These are phyloP conservation scores for Dryobota labecula DNA, from an alignment of 2,888 invertebrate species.

Conservation along the genomic window DNA sequence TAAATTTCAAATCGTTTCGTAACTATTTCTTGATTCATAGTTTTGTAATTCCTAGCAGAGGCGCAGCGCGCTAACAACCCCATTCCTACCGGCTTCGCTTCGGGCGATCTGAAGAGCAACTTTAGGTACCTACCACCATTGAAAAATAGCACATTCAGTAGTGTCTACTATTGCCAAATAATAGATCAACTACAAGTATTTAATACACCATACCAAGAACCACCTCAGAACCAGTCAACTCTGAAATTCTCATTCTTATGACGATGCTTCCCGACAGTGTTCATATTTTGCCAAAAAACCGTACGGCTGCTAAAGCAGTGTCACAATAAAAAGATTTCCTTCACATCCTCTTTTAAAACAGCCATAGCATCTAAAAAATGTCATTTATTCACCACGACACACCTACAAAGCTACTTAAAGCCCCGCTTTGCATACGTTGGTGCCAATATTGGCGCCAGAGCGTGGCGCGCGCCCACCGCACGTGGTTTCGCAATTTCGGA, in stretches of 20 bases:
- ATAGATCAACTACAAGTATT: too few species aligned
- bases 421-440: constrained; percentile 58
- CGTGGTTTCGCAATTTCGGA: constrained; percentile 89
- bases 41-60: not conserved
- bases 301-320: not conserved
- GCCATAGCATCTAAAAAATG: constrained; percentile 6
- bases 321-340: not conserved
- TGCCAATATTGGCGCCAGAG: constrained; percentile 80
- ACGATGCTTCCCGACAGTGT: too few species aligned
- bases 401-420: constrained; percentile 46
- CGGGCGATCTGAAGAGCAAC: too few species aligned
- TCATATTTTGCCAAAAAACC: not conserved
- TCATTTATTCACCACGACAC: constrained; percentile 8
- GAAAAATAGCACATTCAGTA: too few species aligned
- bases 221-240: not conserved
- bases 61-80: too few species aligned
- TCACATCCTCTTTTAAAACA: constrained; percentile 2
- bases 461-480: constrained; percentile 76
- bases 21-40: too few species aligned
- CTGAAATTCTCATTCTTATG: not conserved
- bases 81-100: too few species aligned
- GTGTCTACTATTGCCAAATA: too few species aligned
- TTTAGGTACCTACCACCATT: too few species aligned
- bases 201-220: too few species aligned
- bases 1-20: not conserved